phyloP scores from a whole-genome alignment of 2,797 vertebrate genomes.

The Serranus cabrilla region DNA sequence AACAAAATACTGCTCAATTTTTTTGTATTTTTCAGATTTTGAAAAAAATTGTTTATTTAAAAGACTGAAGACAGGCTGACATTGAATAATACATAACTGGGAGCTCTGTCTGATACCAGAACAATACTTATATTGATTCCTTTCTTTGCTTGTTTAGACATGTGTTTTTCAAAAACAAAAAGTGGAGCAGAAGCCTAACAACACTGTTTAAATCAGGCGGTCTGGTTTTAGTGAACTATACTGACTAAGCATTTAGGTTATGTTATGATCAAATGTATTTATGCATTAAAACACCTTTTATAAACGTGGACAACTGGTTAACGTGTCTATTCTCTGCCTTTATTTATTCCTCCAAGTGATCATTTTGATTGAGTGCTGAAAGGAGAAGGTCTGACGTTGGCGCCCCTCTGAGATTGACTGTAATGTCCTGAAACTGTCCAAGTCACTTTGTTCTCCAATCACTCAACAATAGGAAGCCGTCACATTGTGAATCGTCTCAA shows the following conservation, averaged over 20 bases:
- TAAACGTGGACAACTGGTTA: background rate
- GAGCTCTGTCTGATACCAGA: background rate
- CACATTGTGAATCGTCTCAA: constrained; percentile 17
- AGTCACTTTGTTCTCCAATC: constrained; percentile 44
- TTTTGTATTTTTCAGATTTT: too few relatives aligned
- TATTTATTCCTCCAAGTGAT: constrained; percentile 18
- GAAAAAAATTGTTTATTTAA: too few relatives aligned
- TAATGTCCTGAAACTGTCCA: constrained; percentile 53
- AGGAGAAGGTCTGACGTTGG: background rate
- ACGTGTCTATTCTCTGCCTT: background rate
- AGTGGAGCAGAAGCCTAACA: background rate
- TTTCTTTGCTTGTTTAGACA: background rate
- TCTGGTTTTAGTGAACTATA: background rate
- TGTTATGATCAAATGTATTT: background rate
- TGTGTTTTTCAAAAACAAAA: background rate
- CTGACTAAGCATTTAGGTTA: background rate
- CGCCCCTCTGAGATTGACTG: constrained; percentile 15
- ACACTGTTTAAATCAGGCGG: background rate
- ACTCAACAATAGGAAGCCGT: constrained; percentile 24
- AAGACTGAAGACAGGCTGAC: too few relatives aligned
- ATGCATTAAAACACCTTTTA: background rate
- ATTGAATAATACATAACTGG: background rate
- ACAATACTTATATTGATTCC: background rate
- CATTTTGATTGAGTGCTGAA: constrained; percentile 11
- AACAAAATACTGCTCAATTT: too few relatives aligned